Evolutionary conservation across 1,140 invertebrate species (phyloP).

Genomic region (Cryptotermes secundus): DNA sequence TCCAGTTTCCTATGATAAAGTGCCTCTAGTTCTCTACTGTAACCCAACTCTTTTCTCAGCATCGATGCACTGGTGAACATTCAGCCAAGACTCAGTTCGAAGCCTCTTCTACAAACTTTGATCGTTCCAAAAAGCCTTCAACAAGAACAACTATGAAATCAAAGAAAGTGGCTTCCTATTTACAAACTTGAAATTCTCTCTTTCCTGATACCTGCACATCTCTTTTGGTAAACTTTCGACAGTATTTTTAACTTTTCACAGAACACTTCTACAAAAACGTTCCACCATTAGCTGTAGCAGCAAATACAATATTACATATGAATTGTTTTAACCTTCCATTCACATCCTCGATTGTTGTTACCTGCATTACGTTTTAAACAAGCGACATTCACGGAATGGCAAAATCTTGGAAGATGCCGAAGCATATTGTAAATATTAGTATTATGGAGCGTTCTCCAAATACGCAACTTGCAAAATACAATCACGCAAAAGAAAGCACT

Average conservation of each 20-base stretch:
- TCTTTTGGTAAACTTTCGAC: neutral
- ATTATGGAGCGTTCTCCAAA: too few relatives aligned
- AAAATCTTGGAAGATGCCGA: too few relatives aligned
- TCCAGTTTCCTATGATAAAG: conserved; percentile 14
- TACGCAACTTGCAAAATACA: too few relatives aligned
- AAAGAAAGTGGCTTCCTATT: neutral
- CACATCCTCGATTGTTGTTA: neutral
- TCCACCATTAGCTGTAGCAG: conserved; percentile 9
- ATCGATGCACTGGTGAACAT: neutral
- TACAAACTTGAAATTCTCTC: conserved; percentile 13
- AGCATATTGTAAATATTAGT: too few relatives aligned
- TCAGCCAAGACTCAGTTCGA: neutral
- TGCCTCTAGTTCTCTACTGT: neutral
- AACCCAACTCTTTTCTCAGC: neutral
- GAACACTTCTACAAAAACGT: neutral
- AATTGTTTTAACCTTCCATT: neutral
- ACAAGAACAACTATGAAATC: neutral
- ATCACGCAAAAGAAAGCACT: too few relatives aligned
- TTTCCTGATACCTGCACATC: conserved; percentile 10
- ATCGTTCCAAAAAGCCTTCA: conserved; percentile 1
- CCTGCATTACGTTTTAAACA: too few relatives aligned
- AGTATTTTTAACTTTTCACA: neutral
- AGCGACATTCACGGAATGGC: too few relatives aligned
- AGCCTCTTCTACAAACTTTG: conserved; percentile 9
- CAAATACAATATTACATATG: neutral